These are phyloP conservation scores for Heliocidaris erythrogramma DNA, from an alignment of 35 echinoderm and acorn worm species.

Conservation along the genomic window DNA sequence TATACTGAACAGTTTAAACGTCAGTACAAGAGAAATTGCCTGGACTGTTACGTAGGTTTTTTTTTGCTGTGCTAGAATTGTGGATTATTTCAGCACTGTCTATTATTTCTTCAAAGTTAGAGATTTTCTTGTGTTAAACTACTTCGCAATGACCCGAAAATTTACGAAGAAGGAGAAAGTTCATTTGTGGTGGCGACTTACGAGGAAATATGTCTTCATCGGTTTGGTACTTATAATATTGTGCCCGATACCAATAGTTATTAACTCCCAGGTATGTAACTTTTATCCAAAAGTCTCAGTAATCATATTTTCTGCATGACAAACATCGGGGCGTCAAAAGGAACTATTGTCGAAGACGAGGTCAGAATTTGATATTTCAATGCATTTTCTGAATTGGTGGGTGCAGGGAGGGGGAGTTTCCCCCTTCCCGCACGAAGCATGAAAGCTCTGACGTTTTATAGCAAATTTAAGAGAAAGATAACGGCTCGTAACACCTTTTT, in stretches of 20 bases:
- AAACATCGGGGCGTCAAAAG: too few species aligned
- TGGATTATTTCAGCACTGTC: not conserved
- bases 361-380: too few species aligned
- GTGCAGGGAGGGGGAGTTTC: too few species aligned
- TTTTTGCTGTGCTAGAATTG: not conserved
- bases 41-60: not conserved
- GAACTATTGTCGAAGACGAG: too few species aligned
- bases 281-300: not conserved
- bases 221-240: not conserved
- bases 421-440: too few species aligned
- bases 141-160: not conserved
- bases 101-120: not conserved
- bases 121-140: not conserved
- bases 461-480: too few species aligned
- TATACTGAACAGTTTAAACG: not conserved
- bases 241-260: not conserved
- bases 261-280: not conserved
- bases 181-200: not conserved
- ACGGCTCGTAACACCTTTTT: too few species aligned
- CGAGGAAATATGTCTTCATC: conserved; percentile 3
- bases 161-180: not conserved
- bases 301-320: too few species aligned
- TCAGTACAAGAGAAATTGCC: not conserved
- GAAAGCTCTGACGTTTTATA: too few species aligned
- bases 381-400: too few species aligned